Conservation (phyloP, 2,797 vertebrate species). For the Erpetoichthys calabaricus region DNA sequence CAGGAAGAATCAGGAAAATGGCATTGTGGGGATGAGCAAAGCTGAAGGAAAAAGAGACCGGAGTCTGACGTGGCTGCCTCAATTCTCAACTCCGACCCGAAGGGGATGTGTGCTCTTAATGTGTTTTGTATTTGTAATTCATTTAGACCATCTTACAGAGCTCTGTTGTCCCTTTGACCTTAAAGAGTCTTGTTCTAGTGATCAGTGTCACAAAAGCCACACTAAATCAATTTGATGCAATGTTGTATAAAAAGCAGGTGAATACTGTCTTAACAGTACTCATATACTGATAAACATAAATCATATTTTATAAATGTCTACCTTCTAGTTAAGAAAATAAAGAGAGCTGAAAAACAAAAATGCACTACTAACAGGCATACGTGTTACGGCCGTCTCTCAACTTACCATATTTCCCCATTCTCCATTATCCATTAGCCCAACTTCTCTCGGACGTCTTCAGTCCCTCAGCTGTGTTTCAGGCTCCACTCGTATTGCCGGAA, state of each 20-base stretch:
- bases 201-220: too few relatives aligned
- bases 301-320: neutral
- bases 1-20: neutral
- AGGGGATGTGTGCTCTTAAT: too few relatives aligned
- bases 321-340: neutral
- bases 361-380: neutral
- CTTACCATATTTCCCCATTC: slow-evolving; percentile 94
- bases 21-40: neutral
- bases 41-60: neutral
- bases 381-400: slow-evolving; percentile 8
- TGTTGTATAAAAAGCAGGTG: neutral
- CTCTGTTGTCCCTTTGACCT: too few relatives aligned
- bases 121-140: too few relatives aligned
- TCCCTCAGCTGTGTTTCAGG: too few relatives aligned
- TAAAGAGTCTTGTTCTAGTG: too few relatives aligned
- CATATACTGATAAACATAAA: neutral
- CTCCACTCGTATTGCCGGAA: too few relatives aligned
- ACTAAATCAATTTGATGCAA: too few relatives aligned
- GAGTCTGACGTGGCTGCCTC: neutral
- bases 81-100: too few relatives aligned
- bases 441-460: neutral
- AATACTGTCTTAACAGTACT: neutral
- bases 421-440: slow-evolving; percentile 92
- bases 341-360: neutral
- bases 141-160: too few relatives aligned